phyloP scores from a whole-genome alignment of 2,797 vertebrate species.

The Oreochromis grahami region DNA sequence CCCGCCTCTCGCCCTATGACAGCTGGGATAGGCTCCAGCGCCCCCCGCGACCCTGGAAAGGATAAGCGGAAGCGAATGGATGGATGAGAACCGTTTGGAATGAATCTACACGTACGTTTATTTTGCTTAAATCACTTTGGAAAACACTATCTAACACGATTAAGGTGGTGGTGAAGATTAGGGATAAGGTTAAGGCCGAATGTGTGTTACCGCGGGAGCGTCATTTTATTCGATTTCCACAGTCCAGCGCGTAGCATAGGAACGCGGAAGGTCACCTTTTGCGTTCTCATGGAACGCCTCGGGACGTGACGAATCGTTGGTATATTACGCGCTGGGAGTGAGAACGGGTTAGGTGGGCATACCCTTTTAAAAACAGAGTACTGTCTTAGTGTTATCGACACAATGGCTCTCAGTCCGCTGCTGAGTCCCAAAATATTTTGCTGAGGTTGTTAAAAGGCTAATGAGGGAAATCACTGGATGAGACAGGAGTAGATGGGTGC shows the following conservation, averaged over 20 bases:
- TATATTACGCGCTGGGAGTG: accelerated
- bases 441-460: not conserved
- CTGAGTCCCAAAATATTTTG: not conserved
- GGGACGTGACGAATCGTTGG: not conserved
- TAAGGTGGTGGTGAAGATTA: not conserved
- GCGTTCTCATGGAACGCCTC: accelerated
- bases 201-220: too few species aligned
- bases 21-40: too few species aligned
- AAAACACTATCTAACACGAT: not conserved
- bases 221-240: not conserved
- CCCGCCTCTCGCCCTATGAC: too few species aligned
- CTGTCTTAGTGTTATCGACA: not conserved
- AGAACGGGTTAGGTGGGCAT: not conserved
- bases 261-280: accelerated
- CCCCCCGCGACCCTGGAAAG: too few species aligned
- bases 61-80: too few species aligned
- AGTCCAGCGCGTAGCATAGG: accelerated
- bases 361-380: not conserved
- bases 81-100: accelerated
- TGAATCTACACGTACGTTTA: not conserved
- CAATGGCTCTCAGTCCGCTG: not conserved
- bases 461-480: not conserved
- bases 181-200: not conserved
- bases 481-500: not conserved
- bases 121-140: not conserved